Evolutionary conservation across 2,797 vertebrate genomes (phyloP), one percentile per base, ranked within the genome.

Genomic region (Thripadectes ignobilis): DNA sequence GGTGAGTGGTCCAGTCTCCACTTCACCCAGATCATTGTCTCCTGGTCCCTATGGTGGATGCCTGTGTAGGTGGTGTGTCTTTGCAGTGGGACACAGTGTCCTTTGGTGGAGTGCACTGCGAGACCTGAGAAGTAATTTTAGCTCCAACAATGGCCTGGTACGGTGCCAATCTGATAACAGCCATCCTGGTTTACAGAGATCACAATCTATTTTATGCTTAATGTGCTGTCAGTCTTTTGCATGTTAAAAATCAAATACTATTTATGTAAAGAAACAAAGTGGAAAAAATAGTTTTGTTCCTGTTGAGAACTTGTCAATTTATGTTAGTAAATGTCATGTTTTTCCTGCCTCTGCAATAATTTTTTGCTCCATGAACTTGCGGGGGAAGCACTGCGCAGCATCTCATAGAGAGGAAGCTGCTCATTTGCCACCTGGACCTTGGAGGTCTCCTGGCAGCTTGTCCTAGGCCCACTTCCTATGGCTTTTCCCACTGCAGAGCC

Each of bases 81-180:
- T 67, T 76, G 66, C 76, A 17, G 26, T 71, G 95, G 93, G 83
- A 95, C 88, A 48, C 7, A 0, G 24, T 93, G 95, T 96, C 80
- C 92, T 81, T 79, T 45, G 63, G 82, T 69, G 67, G 39, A 94
- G 32, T 8, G 1, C 82, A 61, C 57, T 4, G 51, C 14, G 7
- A 91, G 72, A 93, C 62, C 22, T 34, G 43, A 72, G 88, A 90
- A 83, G 23, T 93, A 93, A 93, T 93, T 94, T 96, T 97, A 88
- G 89, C 82, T 80, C 72, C 74, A 54, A 96, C 96, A 97, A 95
- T 95, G 57, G 74, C 80, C 82, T 88, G 12, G 15, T 51, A 6
- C 5, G 10, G 24, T 85, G 96, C 93, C 96, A 45, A 96, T 96
- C 93, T 96, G 94, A 96, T 97, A 97, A 73, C 34, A 39, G 41